Evolutionary conservation across 2,888 invertebrate species (phyloP).

Genomic region (Cantharis nigra): DNA sequence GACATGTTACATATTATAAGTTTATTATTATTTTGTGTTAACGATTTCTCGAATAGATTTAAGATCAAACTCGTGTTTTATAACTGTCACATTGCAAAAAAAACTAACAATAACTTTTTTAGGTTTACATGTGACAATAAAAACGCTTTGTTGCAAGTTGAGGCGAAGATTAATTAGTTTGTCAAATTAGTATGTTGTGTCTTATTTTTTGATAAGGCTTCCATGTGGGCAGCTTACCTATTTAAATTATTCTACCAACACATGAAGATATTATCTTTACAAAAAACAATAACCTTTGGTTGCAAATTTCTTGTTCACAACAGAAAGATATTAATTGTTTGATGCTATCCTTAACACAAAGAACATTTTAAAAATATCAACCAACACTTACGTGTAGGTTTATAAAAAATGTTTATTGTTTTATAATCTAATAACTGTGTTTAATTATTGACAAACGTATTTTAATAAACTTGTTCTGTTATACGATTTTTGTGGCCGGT

Average conservation of each 20-base stretch:
- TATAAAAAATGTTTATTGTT: neutral
- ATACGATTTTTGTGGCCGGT: neutral
- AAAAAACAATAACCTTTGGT: constrained; percentile 23
- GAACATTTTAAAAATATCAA: neutral
- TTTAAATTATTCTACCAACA: constrained; percentile 16
- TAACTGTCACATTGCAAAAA: neutral
- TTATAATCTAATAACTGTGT: neutral
- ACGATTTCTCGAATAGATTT: neutral
- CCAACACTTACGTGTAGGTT: neutral
- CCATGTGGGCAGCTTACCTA: constrained; percentile 14
- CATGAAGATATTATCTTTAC: constrained; percentile 15
- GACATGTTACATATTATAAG: neutral
- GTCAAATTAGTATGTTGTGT: constrained; percentile 12
- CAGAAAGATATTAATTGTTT: constrained; percentile 12
- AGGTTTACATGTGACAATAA: neutral
- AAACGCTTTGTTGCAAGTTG: neutral
- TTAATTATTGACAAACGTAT: neutral
- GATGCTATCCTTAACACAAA: constrained; percentile 6
- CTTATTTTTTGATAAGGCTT: constrained; percentile 21
- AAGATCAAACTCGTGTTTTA: neutral
- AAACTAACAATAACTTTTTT: neutral
- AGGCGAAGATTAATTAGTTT: constrained; percentile 15
- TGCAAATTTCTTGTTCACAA: constrained; percentile 11
- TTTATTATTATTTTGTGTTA: neutral
- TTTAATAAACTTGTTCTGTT: neutral